Percentiles rank a stretch among this genome's conserved stretches.
These are phyloP conservation scores for Pectinophora gossypiella DNA, from an alignment of 1,140 invertebrate genomes.

Conservation along the genomic window DNA sequence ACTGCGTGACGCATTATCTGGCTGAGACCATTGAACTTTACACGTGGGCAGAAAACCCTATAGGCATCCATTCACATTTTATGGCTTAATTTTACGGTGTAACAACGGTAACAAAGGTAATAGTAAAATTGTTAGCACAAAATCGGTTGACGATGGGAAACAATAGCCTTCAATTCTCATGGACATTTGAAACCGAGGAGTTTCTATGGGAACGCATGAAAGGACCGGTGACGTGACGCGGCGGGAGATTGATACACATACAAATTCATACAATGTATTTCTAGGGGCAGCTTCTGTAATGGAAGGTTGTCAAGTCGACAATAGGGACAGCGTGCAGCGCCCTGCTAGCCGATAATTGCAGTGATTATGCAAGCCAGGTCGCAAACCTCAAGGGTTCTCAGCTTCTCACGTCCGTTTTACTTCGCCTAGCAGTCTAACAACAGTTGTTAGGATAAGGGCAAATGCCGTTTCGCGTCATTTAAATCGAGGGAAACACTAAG, in stretches of 20 bases:
- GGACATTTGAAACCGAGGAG: no score
- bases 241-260: not conserved
- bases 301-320: conserved; percentile 29
- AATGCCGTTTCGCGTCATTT: not conserved
- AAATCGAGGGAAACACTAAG: not conserved
- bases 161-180: not conserved
- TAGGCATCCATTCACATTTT: not conserved
- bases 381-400: conserved; percentile 24
- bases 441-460: not conserved
- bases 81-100: not conserved
- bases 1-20: conserved; percentile 14
- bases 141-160: not conserved
- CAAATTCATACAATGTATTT: not conserved
- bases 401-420: conserved; percentile 34
- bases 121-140: not conserved
- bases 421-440: conserved; percentile 7
- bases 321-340: conserved; percentile 14
- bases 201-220: not conserved
- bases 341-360: conserved; percentile 40
- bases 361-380: conserved; percentile 39
- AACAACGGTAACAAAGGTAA: not conserved
- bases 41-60: not conserved
- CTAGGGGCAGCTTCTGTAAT: conserved; percentile 25
- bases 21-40: conserved; percentile 11
- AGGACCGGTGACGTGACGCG: not conserved